Conservation (phyloP, 2,797 vertebrate genomes). For the Carapus acus region DNA sequence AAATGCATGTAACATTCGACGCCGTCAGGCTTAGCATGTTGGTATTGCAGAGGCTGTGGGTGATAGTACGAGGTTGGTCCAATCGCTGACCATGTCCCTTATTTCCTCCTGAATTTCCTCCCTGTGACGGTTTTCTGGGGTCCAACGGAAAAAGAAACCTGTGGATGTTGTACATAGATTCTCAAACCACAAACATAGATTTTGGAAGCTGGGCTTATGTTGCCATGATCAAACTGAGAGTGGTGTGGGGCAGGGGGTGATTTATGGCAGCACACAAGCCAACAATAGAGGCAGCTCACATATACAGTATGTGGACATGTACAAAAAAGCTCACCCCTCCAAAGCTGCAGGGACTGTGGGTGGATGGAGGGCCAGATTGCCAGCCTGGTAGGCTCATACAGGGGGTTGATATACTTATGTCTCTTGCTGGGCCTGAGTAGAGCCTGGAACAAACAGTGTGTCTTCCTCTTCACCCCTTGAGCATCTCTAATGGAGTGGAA, state of each 20-base stretch:
- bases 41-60: not conserved
- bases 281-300: too few relatives aligned
- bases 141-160: slow-evolving; percentile 86
- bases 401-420: slow-evolving; percentile 70
- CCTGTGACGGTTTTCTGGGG: slow-evolving; percentile 63
- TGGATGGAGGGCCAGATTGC: slow-evolving; percentile 87
- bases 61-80: slow-evolving; percentile 38
- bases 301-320: too few relatives aligned
- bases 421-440: slow-evolving; percentile 62
- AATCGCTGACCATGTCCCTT: slow-evolving; percentile 64
- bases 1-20: not conserved
- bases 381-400: slow-evolving; percentile 73
- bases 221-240: too few relatives aligned
- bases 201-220: too few relatives aligned
- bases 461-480: slow-evolving; percentile 74
- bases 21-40: not conserved
- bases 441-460: slow-evolving; percentile 79
- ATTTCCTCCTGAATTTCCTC: slow-evolving; percentile 72
- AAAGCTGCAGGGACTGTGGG: slow-evolving; percentile 83
- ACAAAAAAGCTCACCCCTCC: slow-evolving; percentile 76
- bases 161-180: too few relatives aligned
- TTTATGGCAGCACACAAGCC: too few relatives aligned
- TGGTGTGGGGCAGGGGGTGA: too few relatives aligned
- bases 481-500: slow-evolving; percentile 61
- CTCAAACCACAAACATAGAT: too few relatives aligned